Percentiles rank a stretch among this genome's conserved stretches.
Evolutionary conservation across 1,140 invertebrate genomes (phyloP).

Genomic region (Brachionus calyciflorus): DNA sequence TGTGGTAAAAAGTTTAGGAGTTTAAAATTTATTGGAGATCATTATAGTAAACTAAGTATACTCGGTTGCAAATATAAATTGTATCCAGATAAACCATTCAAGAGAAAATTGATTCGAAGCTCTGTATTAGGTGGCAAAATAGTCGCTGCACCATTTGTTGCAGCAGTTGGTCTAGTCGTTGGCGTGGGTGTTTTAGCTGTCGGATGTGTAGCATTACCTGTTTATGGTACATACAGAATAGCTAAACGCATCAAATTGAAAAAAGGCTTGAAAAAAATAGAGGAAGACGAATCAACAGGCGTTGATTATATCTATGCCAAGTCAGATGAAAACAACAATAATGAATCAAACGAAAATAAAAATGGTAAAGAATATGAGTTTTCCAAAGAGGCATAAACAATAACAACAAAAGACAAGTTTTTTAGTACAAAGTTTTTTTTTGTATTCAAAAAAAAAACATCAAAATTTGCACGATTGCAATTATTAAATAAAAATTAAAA

Average conservation of each 20-base stretch:
- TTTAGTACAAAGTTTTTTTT: too few species aligned
- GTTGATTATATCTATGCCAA: not conserved
- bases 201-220: not conserved
- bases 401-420: not conserved
- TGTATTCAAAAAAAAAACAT: too few species aligned
- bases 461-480: conserved; percentile 13
- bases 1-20: conserved; percentile 59
- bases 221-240: conserved; percentile 10
- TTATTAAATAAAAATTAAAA: not conserved
- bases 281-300: not conserved
- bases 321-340: not conserved
- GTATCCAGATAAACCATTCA: conserved; percentile 56
- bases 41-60: conserved; percentile 58
- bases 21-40: conserved; percentile 59
- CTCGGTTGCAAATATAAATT: conserved; percentile 61
- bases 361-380: not conserved
- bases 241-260: not conserved
- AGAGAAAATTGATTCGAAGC: conserved; percentile 58
- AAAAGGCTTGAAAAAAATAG: not conserved
- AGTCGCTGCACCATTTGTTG: conserved; percentile 53
- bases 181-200: not conserved
- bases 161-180: conserved; percentile 51
- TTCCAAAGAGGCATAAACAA: not conserved
- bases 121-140: conserved; percentile 60
- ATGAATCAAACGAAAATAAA: not conserved